phyloP scores from a whole-genome alignment of 2,888 invertebrate genomes.

The Eupithecia inturbata region DNA sequence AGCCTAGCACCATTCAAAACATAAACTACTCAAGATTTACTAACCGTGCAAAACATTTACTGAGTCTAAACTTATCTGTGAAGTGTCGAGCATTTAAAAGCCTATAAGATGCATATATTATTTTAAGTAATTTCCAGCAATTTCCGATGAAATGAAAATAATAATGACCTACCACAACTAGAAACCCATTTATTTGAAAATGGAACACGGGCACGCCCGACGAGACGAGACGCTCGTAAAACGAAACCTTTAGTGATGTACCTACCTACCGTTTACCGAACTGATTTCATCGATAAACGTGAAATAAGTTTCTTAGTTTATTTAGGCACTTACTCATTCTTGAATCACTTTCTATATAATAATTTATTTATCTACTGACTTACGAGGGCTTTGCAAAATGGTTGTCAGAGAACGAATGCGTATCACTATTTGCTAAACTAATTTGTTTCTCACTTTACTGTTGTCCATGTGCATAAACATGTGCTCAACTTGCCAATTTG shows the following conservation, averaged over 20 bases:
- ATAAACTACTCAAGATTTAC: too few species aligned
- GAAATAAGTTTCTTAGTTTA: background rate
- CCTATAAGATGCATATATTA: background rate
- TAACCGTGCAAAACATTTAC: background rate
- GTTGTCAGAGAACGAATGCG: constrained; percentile 11
- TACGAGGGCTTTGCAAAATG: constrained; percentile 12
- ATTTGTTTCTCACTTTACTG: constrained; percentile 38
- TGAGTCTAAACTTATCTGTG: background rate
- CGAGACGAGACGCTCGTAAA: constrained; percentile 80
- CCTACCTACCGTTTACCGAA: constrained; percentile 13
- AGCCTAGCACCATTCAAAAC: too few species aligned
- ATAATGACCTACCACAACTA: constrained; percentile 77
- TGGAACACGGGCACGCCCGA: constrained; percentile 66
- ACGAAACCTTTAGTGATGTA: constrained; percentile 58
- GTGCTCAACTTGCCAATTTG: constrained; percentile 41
- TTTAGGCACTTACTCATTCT: background rate
- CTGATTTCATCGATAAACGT: constrained; percentile 34
- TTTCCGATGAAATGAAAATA: background rate
- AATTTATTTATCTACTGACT: constrained; percentile 1
- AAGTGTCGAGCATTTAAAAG: background rate
- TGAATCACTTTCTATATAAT: constrained; percentile 12
- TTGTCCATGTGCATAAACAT: constrained; percentile 41
- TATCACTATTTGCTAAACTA: constrained; percentile 26
- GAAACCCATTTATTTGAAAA: constrained; percentile 73
- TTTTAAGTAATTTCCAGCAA: background rate